A percentile compares a stretch with the other conserved stretches of the same genome.
Conservation (phyloP, 2,888 invertebrate species). For the Dermolepida albohirtum region DNA sequence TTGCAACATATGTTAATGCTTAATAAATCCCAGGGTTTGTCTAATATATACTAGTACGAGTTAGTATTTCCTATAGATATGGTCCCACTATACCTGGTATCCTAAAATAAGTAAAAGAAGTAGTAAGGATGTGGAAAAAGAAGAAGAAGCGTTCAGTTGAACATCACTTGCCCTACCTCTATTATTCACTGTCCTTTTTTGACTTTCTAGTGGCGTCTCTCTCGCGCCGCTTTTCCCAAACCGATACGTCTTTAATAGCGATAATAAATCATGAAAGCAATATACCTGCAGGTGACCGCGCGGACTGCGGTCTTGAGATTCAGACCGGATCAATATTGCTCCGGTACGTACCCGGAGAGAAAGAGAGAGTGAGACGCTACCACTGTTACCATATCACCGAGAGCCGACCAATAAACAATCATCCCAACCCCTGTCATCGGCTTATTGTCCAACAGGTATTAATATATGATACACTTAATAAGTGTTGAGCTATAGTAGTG, state of each 20-base stretch:
- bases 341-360: constrained; percentile 46
- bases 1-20: no score
- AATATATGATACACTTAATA: constrained; percentile 53
- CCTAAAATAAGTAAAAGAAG: constrained; percentile 5
- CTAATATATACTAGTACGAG: no score
- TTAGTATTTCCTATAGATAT: constrained; percentile 9
- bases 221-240: constrained; percentile 6
- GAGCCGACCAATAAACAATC: constrained; percentile 54
- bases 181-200: constrained; percentile 32
- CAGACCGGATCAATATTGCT: constrained; percentile 54
- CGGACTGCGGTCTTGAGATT: constrained; percentile 53
- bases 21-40: no score
- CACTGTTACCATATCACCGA: constrained; percentile 14
- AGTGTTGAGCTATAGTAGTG: constrained; percentile 44
- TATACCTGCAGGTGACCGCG: constrained; percentile 58
- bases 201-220: constrained; percentile 27
- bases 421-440: constrained; percentile 56
- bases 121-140: background rate
- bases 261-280: constrained; percentile 58
- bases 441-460: constrained; percentile 59
- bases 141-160: constrained; percentile 11
- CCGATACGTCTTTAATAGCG: constrained; percentile 56
- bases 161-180: constrained; percentile 34
- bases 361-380: constrained; percentile 45
- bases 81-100: background rate